A percentile compares a stretch with the other conserved stretches of the same genome.
Conservation (phyloP, 2,797 vertebrate species). For the Pipistrellus pygmaeus region DNA sequence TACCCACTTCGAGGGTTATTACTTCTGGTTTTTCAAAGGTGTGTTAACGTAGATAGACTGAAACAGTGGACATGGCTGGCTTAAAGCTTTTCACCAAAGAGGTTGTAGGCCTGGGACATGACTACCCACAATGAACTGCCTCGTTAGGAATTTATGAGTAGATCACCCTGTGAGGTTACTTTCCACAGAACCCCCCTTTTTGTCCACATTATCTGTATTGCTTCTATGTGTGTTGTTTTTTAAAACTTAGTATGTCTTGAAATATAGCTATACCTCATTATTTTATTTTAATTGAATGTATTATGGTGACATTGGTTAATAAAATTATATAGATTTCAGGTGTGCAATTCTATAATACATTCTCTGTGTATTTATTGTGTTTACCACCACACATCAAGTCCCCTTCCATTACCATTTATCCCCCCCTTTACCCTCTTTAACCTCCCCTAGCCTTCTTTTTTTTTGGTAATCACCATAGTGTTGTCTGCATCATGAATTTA, state of each 20-base stretch:
- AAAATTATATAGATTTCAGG: background rate
- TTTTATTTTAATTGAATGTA: background rate
- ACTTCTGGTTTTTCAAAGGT: background rate
- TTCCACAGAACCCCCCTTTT: background rate
- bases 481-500: background rate
- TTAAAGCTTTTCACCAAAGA: background rate
- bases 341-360: background rate
- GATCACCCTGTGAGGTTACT: background rate
- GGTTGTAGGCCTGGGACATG: background rate
- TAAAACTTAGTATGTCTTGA: background rate
- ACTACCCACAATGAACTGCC: background rate
- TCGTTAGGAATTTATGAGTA: background rate
- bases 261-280: background rate
- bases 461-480: background rate
- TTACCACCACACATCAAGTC: background rate
- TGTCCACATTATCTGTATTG: background rate
- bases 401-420: background rate
- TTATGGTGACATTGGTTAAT: background rate
- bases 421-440: background rate
- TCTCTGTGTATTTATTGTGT: background rate
- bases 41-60: background rate
- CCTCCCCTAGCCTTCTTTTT: background rate
- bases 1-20: background rate
- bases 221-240: background rate
- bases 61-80: background rate